phyloP scores from a whole-genome alignment of 2,113 vertebrate species.

The Bubo scandiacus region DNA sequence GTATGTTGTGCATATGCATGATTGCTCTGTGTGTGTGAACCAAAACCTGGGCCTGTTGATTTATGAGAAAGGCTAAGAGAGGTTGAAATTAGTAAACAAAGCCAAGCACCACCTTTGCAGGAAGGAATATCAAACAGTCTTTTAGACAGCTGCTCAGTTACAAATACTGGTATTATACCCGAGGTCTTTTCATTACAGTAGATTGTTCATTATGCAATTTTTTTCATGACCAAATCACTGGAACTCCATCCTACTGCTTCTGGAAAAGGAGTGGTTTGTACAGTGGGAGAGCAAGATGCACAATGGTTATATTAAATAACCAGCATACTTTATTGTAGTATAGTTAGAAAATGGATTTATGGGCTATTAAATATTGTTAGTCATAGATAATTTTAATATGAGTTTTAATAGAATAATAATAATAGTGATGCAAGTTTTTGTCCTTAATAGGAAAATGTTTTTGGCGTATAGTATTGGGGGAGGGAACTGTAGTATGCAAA shows the following conservation, averaged over 20 bases:
- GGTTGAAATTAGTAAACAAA: slow-evolving; percentile 32
- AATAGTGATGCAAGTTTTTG: background rate
- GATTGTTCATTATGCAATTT: background rate
- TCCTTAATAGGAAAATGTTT: background rate
- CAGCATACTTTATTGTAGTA: background rate
- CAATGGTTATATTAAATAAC: background rate
- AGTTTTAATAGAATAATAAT: background rate
- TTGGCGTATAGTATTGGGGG: background rate
- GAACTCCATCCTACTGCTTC: background rate
- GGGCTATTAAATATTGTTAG: background rate
- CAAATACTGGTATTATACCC: background rate
- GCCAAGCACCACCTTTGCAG: background rate
- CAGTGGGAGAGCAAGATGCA: background rate
- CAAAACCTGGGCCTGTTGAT: background rate
- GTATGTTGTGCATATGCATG: slow-evolving; percentile 30
- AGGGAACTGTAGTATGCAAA: background rate
- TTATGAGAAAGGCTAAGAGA: slow-evolving; percentile 27
- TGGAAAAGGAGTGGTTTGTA: background rate
- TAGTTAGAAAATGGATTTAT: background rate
- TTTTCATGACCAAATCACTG: background rate
- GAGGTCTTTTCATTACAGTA: background rate
- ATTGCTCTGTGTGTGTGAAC: background rate
- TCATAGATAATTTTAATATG: background rate
- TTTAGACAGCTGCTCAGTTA: background rate
- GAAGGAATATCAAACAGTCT: background rate